Evolutionary conservation across 2,797 vertebrate genomes (phyloP).

Genomic region (Hydrolagus colliei): DNA sequence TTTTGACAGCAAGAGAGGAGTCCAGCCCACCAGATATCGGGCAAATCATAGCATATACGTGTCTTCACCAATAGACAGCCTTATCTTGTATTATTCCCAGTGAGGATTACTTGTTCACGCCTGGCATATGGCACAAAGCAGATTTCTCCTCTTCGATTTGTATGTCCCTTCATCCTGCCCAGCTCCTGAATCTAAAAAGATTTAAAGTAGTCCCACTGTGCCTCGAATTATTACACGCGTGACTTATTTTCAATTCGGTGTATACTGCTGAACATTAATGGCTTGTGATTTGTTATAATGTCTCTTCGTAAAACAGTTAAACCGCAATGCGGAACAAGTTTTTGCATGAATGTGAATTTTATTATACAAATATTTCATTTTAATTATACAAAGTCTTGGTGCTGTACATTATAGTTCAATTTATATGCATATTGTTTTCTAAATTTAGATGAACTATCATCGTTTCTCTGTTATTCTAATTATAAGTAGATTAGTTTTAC

Average conservation of each 20-base stretch:
- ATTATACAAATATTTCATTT: constrained; percentile 14
- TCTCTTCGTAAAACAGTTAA: not conserved
- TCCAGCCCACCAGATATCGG: too few species aligned
- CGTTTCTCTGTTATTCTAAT: not conserved
- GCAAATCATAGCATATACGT: not conserved
- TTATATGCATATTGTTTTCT: not conserved
- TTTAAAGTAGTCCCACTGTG: not conserved
- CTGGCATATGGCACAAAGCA: not conserved
- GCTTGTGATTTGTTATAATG: constrained; percentile 19
- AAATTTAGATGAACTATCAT: constrained; percentile 1
- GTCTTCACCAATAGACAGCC: not conserved
- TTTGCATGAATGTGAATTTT: constrained; percentile 12
- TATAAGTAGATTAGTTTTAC: not conserved
- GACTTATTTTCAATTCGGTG: constrained; percentile 25
- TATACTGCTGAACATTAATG: not conserved
- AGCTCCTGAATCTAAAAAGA: not conserved
- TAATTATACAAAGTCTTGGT: not conserved
- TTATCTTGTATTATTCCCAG: not conserved
- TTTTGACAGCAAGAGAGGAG: too few species aligned
- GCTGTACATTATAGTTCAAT: constrained; percentile 1
- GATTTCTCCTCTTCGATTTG: not conserved
- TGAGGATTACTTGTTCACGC: not conserved
- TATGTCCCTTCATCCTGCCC: not conserved
- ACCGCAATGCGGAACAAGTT: not conserved
- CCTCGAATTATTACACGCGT: not conserved